Conservation (phyloP, 2,113 vertebrate genomes). For the Oreocharis arfaki region DNA sequence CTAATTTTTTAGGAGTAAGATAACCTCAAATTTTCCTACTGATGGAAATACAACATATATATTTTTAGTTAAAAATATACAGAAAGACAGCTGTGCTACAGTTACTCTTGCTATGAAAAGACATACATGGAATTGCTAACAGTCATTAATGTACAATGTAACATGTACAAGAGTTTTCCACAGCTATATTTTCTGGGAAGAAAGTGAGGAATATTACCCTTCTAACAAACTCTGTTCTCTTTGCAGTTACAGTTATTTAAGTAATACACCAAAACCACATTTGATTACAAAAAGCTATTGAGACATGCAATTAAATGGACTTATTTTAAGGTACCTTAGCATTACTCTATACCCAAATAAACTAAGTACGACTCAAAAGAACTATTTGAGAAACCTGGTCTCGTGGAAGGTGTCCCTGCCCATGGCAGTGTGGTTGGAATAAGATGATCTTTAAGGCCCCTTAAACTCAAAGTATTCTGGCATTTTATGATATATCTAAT, state of each 20-base stretch:
- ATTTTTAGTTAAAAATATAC: neutral
- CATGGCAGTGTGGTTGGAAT: neutral
- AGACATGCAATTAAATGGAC: neutral
- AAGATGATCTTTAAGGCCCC: neutral
- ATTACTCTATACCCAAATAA: neutral
- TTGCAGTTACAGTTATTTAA: neutral
- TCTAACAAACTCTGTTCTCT: neutral
- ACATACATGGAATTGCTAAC: neutral
- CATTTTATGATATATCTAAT: neutral
- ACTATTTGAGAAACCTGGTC: neutral
- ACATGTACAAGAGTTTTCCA: neutral
- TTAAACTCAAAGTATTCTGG: neutral
- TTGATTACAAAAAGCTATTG: neutral
- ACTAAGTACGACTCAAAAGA: neutral
- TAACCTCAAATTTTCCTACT: neutral
- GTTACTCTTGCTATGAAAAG: neutral
- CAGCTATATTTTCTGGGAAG: neutral
- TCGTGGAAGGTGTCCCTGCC: neutral
- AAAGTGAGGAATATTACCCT: neutral
- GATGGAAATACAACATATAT: neutral
- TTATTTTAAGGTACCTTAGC: neutral
- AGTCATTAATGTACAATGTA: neutral
- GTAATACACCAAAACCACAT: neutral
- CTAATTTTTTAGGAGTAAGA: neutral
- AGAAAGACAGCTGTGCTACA: neutral